Conservation (phyloP, 2,888 invertebrate genomes). For the Chromoteleia sp. region DNA sequence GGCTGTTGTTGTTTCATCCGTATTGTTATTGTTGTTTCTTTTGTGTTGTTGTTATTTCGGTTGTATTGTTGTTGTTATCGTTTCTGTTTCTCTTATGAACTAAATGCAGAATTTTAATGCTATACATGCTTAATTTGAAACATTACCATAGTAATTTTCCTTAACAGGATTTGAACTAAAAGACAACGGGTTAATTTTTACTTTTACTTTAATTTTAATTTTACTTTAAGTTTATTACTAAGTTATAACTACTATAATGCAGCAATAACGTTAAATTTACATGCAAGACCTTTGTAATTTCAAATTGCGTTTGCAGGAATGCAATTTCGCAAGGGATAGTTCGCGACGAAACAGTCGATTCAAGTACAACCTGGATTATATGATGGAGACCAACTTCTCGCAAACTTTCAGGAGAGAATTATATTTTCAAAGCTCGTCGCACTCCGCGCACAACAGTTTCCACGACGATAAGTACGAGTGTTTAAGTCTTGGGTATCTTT, state of each 20-base stretch:
- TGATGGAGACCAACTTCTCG: slow-evolving; percentile 17
- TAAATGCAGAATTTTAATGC: no score
- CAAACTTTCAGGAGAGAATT: slow-evolving; percentile 31
- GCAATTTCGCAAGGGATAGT: slow-evolving; percentile 13
- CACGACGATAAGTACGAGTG: slow-evolving; percentile 23
- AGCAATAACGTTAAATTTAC: slow-evolving; percentile 13
- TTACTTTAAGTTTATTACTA: no score
- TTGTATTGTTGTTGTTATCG: no score
- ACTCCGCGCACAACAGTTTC: slow-evolving; percentile 22
- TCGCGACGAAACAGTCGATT: slow-evolving; percentile 27
- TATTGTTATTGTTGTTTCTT: no score
- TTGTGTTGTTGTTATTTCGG: no score
- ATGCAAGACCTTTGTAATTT: slow-evolving; percentile 17
- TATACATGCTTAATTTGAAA: no score
- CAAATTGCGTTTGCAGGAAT: not conserved
- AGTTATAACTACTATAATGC: slow-evolving; percentile 1
- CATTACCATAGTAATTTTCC: no score
- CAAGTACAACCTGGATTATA: slow-evolving; percentile 8
- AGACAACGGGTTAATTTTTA: no score
- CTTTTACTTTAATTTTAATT: no score
- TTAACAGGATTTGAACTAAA: no score
- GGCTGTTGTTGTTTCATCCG: no score
- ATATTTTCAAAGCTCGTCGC: slow-evolving; percentile 33
- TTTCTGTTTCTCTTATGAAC: no score
- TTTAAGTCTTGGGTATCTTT: slow-evolving; percentile 11